Evolutionary conservation across 2,113 vertebrate genomes (phyloP).

Genomic region (Panurus biarmicus): DNA sequence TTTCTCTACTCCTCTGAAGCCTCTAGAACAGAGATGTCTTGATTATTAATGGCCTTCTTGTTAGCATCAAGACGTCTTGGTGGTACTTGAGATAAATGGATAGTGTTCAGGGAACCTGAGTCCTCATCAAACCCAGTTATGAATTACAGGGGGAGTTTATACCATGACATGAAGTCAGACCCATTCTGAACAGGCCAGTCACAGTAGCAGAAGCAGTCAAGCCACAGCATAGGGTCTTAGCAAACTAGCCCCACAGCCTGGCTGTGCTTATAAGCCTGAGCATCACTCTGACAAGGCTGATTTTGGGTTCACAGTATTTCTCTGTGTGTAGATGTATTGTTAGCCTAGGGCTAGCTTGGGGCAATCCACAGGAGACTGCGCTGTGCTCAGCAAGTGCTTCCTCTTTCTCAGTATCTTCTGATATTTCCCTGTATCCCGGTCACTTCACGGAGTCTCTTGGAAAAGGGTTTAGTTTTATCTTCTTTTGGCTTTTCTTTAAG

Average conservation of each 20-base stretch:
- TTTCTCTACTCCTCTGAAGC: neutral
- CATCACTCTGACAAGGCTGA: neutral
- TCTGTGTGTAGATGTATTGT: neutral
- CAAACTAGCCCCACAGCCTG: neutral
- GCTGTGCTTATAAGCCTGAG: neutral
- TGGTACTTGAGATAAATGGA: neutral
- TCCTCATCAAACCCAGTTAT: neutral
- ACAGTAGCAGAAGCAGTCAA: neutral
- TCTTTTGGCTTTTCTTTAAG: neutral
- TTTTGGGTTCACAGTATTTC: neutral
- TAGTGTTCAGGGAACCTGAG: neutral
- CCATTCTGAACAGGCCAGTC: neutral
- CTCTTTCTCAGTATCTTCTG: neutral
- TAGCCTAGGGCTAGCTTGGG: neutral
- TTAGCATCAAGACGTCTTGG: neutral
- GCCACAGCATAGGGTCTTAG: neutral
- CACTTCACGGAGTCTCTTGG: neutral
- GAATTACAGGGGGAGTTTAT: neutral
- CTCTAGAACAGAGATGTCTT: neutral
- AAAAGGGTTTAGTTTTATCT: neutral
- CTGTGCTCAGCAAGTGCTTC: neutral
- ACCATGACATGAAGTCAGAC: neutral
- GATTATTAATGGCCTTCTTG: neutral
- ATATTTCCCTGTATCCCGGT: neutral
- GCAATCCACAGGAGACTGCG: neutral